These are phyloP conservation scores for Orius insidiosus DNA, from an alignment of 1,140 invertebrate species.

Conservation along the genomic window DNA sequence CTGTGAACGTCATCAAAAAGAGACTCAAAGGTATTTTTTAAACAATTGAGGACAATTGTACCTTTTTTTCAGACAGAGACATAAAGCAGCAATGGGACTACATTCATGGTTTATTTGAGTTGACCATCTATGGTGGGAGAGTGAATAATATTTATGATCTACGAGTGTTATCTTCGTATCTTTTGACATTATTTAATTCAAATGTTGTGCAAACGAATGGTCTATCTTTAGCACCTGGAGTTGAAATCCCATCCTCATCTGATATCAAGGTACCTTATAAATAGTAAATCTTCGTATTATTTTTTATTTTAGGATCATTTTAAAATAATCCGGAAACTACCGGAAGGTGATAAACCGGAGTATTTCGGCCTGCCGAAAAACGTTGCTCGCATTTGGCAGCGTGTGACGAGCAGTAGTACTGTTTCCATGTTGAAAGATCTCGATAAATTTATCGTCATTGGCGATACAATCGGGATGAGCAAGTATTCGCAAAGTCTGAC, in stretches of 20 bases:
- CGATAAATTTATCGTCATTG: slow-evolving; percentile 16
- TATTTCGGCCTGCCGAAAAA: slow-evolving; percentile 69
- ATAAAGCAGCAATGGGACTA: slow-evolving; percentile 49
- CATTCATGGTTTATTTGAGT: slow-evolving; percentile 60
- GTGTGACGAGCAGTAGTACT: slow-evolving; percentile 41
- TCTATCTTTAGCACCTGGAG: slow-evolving; percentile 31
- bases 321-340: slow-evolving; percentile 28
- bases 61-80: slow-evolving; percentile 11
- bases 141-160: slow-evolving; percentile 69
- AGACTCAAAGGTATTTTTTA: slow-evolving; percentile 1
- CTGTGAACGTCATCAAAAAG: slow-evolving; percentile 48
- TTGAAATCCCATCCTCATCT: slow-evolving; percentile 31
- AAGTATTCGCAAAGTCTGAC: not conserved
- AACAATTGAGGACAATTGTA: not conserved
- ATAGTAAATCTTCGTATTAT: slow-evolving; percentile 7
- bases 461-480: slow-evolving; percentile 9
- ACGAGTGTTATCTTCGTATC: slow-evolving; percentile 51
- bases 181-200: slow-evolving; percentile 51
- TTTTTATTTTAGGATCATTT: slow-evolving; percentile 18
- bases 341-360: slow-evolving; percentile 46
- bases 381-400: slow-evolving; percentile 60
- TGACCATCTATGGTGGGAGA: slow-evolving; percentile 74
- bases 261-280: slow-evolving; percentile 27
- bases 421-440: slow-evolving; percentile 44
- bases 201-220: slow-evolving; percentile 37